Conservation (phyloP, 2,113 vertebrate species). For the Urocynchramus pylzowi region DNA sequence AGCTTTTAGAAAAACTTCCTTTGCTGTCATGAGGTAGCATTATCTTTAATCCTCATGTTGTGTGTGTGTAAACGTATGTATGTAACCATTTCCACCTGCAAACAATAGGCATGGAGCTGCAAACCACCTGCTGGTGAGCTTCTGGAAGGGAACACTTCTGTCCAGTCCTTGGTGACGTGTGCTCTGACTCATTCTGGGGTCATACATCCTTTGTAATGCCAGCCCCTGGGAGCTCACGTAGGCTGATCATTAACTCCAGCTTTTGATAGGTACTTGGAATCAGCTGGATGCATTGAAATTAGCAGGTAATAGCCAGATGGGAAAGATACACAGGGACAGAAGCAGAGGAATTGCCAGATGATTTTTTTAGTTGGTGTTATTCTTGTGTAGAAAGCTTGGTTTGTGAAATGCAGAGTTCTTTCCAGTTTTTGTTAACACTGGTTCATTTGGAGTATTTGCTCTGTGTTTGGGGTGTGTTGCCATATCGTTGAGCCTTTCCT, state of each 20-base stretch:
- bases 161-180: not conserved
- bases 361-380: not conserved
- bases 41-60: constrained; percentile 23
- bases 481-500: not conserved
- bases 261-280: not conserved
- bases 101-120: constrained; percentile 16
- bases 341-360: not conserved
- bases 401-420: not conserved
- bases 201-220: not conserved
- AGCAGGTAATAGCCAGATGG: not conserved
- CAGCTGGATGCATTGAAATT: not conserved
- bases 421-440: not conserved
- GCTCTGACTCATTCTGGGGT: not conserved
- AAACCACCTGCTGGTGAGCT: constrained; percentile 51
- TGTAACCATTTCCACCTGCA: constrained; percentile 33
- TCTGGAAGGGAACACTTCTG: not conserved
- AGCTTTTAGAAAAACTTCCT: constrained; percentile 37
- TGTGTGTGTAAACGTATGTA: not conserved
- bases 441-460: not conserved
- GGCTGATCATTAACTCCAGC: not conserved
- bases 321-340: not conserved
- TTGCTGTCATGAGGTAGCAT: constrained; percentile 17
- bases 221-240: not conserved
- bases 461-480: not conserved
- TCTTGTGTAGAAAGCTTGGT: not conserved